phyloP scores from a whole-genome alignment of 23 tunicate species.

The Styela plicata region DNA sequence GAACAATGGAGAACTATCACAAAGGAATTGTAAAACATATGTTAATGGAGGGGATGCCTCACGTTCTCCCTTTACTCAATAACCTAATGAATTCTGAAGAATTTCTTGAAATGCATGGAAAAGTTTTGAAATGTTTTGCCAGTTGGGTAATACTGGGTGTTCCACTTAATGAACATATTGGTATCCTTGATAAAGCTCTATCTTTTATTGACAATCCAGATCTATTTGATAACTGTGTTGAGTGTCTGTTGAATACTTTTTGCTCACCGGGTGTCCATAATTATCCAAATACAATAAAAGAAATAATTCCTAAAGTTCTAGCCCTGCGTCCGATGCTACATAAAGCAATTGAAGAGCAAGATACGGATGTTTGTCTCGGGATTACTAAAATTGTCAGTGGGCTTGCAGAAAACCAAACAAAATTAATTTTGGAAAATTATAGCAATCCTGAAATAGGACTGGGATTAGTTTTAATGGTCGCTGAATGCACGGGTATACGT shows the following conservation, averaged over 20 bases:
- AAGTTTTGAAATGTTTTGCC: constrained; percentile 64
- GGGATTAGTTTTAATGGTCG: constrained; percentile 59
- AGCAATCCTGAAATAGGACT: constrained; percentile 59
- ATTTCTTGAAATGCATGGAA: constrained; percentile 17
- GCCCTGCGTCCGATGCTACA: constrained; percentile 54
- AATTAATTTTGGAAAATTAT: constrained; percentile 60
- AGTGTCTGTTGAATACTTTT: constrained; percentile 76
- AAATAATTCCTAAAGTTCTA: constrained; percentile 60
- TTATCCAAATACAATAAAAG: constrained; percentile 71
- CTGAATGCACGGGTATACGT: constrained; percentile 54
- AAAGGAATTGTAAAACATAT: constrained; percentile 45
- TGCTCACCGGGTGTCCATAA: constrained; percentile 56
- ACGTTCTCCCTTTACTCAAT: constrained; percentile 18
- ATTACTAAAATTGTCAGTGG: constrained; percentile 84
- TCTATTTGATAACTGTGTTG: constrained; percentile 74
- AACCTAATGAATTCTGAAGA: constrained; percentile 7
- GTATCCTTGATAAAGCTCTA: constrained; percentile 42
- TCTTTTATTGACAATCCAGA: constrained; percentile 50
- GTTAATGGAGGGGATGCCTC: constrained; percentile 27
- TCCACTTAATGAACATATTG: constrained; percentile 47
- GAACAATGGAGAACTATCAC: constrained; percentile 46
- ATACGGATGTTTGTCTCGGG: constrained; percentile 59
- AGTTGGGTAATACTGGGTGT: constrained; percentile 79
- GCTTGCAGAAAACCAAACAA: constrained; percentile 90
- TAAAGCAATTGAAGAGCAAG: constrained; percentile 75